Conservation (phyloP, 1,140 invertebrate genomes). For the Schlechtendalia chinensis region DNA sequence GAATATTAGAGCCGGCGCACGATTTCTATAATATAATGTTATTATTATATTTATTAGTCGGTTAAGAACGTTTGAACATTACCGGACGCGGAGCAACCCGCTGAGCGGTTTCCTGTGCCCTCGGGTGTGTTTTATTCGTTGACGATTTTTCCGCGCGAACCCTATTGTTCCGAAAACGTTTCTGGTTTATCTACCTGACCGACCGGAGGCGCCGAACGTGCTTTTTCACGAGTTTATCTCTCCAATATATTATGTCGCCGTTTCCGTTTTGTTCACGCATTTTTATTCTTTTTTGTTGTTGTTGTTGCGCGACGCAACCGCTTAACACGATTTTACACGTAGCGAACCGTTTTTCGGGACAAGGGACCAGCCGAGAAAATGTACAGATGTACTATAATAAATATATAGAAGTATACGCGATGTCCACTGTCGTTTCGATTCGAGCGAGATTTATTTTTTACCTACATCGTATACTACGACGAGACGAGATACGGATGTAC, state of each 20-base stretch:
- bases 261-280: no score
- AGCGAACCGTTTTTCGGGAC: not conserved
- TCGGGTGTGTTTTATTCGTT: not conserved
- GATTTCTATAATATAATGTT: not conserved
- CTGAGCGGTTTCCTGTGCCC: not conserved
- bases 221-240: slow-evolving; percentile 8
- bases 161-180: not conserved
- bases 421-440: no score
- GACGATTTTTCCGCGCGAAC: not conserved
- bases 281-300: no score
- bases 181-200: not conserved
- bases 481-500: no score
- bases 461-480: no score
- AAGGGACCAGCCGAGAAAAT: not conserved
- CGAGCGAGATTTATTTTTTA: no score
- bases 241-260: not conserved
- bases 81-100: not conserved
- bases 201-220: not conserved
- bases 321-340: no score
- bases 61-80: not conserved
- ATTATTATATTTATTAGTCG: not conserved
- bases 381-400: no score
- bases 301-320: no score
- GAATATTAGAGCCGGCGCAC: no score
- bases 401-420: no score